These are phyloP conservation scores for Heteropelma amictum DNA, from an alignment of 2,888 invertebrate species.

Conservation along the genomic window DNA sequence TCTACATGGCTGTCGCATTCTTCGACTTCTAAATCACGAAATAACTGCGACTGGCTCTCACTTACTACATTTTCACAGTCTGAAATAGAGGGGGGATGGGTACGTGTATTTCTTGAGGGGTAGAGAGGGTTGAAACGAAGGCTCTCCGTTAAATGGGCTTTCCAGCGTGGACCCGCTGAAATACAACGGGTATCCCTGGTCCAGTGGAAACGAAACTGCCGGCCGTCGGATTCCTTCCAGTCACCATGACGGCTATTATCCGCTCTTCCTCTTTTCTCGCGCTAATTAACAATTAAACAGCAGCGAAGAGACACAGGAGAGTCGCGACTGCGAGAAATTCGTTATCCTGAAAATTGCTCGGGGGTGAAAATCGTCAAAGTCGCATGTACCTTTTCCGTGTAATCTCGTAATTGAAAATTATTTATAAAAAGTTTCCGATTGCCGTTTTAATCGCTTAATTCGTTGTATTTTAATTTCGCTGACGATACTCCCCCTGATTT, in stretches of 20 bases:
- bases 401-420: neutral
- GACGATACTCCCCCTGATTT: too few relatives aligned
- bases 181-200: neutral
- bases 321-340: slow-evolving; percentile 29
- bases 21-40: slow-evolving; percentile 63
- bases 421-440: too few relatives aligned
- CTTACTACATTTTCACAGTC: slow-evolving; percentile 4
- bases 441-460: too few relatives aligned
- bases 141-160: slow-evolving; percentile 46
- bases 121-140: slow-evolving; percentile 28
- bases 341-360: slow-evolving; percentile 43
- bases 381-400: slow-evolving; percentile 1
- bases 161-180: neutral
- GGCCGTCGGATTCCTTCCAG: slow-evolving; percentile 58
- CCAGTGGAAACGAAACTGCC: slow-evolving; percentile 44
- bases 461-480: too few relatives aligned
- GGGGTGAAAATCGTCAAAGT: slow-evolving; percentile 31
- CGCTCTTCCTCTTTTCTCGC: slow-evolving; percentile 36
- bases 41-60: slow-evolving; percentile 51
- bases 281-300: slow-evolving; percentile 65
- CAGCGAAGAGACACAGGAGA: slow-evolving; percentile 12
- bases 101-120: slow-evolving; percentile 10
- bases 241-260: slow-evolving; percentile 51
- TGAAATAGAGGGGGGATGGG: neutral
- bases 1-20: slow-evolving; percentile 52